Conservation (phyloP, 2,113 vertebrate genomes). For the human (Homo sapiens) region GRCh38 chr4:163443501-163444000, state of each 20-base stretch:
- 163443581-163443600: background rate
- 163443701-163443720: constrained; percentile 10
- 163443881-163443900: background rate
- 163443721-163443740: background rate
- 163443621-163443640: background rate
- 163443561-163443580: background rate
- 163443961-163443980: background rate
- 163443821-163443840: background rate
- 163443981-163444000: background rate
- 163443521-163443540: background rate
- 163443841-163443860: background rate
- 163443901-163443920: background rate
- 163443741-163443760: background rate
- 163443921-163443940: background rate
- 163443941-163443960: background rate
- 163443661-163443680: background rate
- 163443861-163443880: background rate
- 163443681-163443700: background rate
- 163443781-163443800: background rate
- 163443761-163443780: background rate
- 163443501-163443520: background rate
- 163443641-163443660: background rate
- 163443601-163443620: background rate
- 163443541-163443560: too few species aligned
- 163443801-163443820: background rate